Percentiles rank a stretch among this genome's conserved stretches.
Evolutionary conservation across 2,888 invertebrate species (phyloP).

Genomic region (Pammene fasciana): DNA sequence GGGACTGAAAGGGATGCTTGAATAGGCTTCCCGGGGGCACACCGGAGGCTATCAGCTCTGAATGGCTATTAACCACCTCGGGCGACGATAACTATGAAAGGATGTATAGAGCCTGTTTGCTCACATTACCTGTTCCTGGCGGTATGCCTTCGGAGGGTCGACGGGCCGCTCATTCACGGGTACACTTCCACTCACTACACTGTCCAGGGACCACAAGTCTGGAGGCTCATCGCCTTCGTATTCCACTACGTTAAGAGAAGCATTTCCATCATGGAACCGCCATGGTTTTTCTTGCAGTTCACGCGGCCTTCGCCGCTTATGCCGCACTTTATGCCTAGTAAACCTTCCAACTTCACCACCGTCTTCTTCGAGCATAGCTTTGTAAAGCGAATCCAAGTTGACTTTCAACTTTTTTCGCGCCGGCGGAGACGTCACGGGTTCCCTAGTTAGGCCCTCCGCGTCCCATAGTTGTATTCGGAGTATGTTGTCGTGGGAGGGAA

Average conservation of each 20-base stretch:
- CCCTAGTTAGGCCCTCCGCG: conserved; percentile 74
- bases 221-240: conserved; percentile 82
- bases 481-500: conserved; percentile 77
- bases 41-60: conserved; percentile 73
- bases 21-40: conserved; percentile 69
- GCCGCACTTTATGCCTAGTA: conserved; percentile 75
- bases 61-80: conserved; percentile 79
- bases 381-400: conserved; percentile 69
- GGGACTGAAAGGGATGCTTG: conserved; percentile 71
- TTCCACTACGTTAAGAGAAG: conserved; percentile 78
- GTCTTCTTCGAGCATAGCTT: conserved; percentile 75
- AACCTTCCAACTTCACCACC: conserved; percentile 68
- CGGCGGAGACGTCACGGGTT: conserved; percentile 57
- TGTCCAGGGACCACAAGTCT: conserved; percentile 70
- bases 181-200: conserved; percentile 80
- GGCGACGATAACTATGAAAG: conserved; percentile 78
- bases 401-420: conserved; percentile 65
- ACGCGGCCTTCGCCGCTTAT: conserved; percentile 76
- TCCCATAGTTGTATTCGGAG: conserved; percentile 79
- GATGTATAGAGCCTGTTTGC: conserved; percentile 66
- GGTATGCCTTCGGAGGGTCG: conserved; percentile 73
- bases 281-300: conserved; percentile 71
- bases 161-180: conserved; percentile 69
- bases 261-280: conserved; percentile 81
- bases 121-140: conserved; percentile 75